Percentiles rank a stretch among this genome's conserved stretches.
These are phyloP conservation scores for Pseudochaenichthys georgianus DNA, from an alignment of 2,797 vertebrate species.

Conservation along the genomic window DNA sequence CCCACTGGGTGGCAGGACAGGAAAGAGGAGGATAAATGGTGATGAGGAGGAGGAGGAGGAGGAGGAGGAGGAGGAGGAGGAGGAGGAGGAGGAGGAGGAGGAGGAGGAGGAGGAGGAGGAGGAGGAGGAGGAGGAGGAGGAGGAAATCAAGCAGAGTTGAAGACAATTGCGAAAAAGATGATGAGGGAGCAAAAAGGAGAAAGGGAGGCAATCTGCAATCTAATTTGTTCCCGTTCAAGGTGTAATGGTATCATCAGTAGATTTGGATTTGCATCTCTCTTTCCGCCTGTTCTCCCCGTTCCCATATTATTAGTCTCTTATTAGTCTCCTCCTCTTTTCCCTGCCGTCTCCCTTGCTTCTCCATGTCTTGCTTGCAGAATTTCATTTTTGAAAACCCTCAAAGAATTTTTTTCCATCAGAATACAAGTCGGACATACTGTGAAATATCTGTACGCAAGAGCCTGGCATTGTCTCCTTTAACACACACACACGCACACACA, in stretches of 20 bases:
- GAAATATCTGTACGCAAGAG: conserved; percentile 13
- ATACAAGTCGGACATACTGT: conserved; percentile 13
- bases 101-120: background rate
- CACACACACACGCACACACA: conserved; percentile 28
- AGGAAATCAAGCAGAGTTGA: conserved; percentile 43
- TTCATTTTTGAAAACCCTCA: conserved; percentile 14
- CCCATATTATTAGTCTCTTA: background rate
- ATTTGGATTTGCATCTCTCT: conserved; percentile 47
- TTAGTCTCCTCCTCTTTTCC: background rate
- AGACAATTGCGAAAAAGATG: conserved; percentile 52
- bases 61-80: too few species aligned
- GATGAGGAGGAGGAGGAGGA: too few species aligned
- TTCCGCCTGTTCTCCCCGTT: conserved; percentile 9
- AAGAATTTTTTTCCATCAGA: conserved; percentile 7
- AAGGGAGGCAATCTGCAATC: conserved; percentile 61
- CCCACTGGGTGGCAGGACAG: conserved; percentile 68
- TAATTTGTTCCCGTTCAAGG: conserved; percentile 78
- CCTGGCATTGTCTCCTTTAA: too few species aligned
- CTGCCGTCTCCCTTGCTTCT: background rate
- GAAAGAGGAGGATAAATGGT: conserved; percentile 46
- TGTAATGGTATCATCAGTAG: conserved; percentile 76
- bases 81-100: too few species aligned
- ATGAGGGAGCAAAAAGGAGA: conserved; percentile 26
- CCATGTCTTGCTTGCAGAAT: conserved; percentile 11
- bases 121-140: background rate